A percentile compares a stretch with the other conserved stretches of the same genome.
phyloP scores from a whole-genome alignment of 2,888 invertebrate species.

The Meiosimyza platycephala region DNA sequence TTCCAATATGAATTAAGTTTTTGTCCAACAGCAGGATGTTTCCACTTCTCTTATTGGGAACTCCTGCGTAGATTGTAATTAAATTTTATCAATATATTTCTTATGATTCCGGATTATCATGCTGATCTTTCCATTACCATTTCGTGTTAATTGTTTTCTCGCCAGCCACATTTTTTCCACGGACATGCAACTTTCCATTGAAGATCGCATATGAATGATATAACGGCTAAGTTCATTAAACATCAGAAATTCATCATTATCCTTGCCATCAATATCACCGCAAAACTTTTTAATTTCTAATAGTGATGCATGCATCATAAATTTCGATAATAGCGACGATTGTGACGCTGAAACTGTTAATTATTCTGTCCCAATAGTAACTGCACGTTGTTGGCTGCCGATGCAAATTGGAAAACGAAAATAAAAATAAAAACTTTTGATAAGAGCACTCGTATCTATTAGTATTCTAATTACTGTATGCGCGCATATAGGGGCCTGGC shows the following conservation, averaged over 20 bases:
- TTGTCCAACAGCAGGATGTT: neutral
- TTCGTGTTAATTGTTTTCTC: conserved; percentile 5
- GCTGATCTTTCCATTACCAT: too few species aligned
- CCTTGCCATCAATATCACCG: neutral
- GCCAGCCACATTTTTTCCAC: neutral
- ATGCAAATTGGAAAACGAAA: conserved; percentile 29
- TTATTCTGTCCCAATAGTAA: neutral
- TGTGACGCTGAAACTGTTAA: conserved; percentile 11
- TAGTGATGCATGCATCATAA: conserved; percentile 6
- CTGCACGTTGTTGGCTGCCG: conserved; percentile 1
- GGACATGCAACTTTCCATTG: neutral
- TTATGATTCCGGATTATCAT: too few species aligned
- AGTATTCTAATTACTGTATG: conserved; percentile 18
- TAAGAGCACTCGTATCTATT: conserved; percentile 7
- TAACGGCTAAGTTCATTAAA: neutral
- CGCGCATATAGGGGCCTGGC: conserved; percentile 19
- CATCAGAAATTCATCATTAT: neutral
- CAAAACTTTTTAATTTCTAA: neutral
- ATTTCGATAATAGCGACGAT: conserved; percentile 5
- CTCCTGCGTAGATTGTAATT: too few species aligned
- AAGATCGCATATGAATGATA: neutral
- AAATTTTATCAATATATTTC: too few species aligned
- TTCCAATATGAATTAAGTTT: too few species aligned
- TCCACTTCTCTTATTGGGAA: neutral
- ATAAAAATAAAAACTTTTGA: neutral